phyloP scores from a whole-genome alignment of 2,797 vertebrate species.

The Psittacula echo region DNA sequence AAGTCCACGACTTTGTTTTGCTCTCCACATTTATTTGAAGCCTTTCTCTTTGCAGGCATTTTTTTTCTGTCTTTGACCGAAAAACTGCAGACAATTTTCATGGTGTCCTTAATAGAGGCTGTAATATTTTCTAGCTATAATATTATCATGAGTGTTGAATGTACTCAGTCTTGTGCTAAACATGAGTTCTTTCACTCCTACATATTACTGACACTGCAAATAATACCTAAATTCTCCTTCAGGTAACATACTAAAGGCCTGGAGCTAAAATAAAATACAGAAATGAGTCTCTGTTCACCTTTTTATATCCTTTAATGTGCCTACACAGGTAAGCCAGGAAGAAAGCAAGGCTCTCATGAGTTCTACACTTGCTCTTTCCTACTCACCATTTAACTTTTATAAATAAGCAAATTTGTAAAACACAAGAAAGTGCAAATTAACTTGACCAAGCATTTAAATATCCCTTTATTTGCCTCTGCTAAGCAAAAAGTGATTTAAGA shows the following conservation, averaged over 20 bases:
- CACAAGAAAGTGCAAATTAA: not conserved
- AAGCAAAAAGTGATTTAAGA: not conserved
- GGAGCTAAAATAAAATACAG: not conserved
- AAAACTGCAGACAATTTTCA: not conserved
- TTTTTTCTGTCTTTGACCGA: not conserved
- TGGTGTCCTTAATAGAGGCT: not conserved
- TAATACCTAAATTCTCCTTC: not conserved
- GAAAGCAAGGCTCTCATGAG: not conserved
- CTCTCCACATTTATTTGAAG: not conserved
- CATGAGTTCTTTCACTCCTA: not conserved
- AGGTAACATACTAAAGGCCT: not conserved
- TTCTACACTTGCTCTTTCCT: not conserved
- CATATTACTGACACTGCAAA: not conserved
- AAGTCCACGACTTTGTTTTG: not conserved
- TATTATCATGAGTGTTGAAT: not conserved
- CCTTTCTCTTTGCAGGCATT: not conserved
- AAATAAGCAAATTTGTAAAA: not conserved
- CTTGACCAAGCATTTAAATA: not conserved
- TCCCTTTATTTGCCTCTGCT: not conserved
- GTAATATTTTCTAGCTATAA: constrained; percentile 13
- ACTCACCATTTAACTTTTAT: not conserved
- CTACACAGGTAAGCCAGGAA: not conserved
- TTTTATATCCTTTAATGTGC: not conserved
- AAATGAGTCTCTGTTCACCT: not conserved
- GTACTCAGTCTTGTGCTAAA: constrained; percentile 6